These are phyloP conservation scores for Lagenorhynchus albirostris DNA, from an alignment of 2,113 vertebrate genomes.

Conservation along the genomic window DNA sequence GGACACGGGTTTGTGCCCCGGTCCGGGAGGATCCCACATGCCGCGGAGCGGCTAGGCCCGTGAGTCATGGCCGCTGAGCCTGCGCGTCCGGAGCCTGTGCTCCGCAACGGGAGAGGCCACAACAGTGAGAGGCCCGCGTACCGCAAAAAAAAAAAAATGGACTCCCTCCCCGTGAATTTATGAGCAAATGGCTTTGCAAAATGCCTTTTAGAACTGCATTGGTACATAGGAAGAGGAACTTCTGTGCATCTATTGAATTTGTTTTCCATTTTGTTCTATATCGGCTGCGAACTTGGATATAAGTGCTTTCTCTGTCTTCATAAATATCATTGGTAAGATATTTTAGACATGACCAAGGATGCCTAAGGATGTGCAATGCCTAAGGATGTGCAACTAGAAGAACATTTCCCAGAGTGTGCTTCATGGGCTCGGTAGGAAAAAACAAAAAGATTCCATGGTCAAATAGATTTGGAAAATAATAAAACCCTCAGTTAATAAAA, in stretches of 20 bases:
- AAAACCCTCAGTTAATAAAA: neutral
- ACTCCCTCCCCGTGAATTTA: neutral
- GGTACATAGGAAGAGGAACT: neutral
- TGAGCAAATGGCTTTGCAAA: neutral
- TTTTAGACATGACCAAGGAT: neutral
- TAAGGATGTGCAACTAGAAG: neutral
- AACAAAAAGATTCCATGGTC: neutral
- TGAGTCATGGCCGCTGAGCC: too few species aligned
- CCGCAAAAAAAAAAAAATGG: neutral
- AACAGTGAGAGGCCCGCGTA: accelerated
- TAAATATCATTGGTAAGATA: neutral
- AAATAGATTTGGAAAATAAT: neutral
- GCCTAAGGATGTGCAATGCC: neutral
- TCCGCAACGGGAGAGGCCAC: too few species aligned
- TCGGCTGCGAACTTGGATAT: neutral
- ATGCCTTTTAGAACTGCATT: neutral
- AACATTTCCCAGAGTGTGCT: neutral
- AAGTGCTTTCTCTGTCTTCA: neutral
- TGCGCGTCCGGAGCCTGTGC: too few species aligned
- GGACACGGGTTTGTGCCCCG: accelerated
- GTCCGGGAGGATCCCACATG: too few species aligned
- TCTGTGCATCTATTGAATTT: neutral
- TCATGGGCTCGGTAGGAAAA: neutral
- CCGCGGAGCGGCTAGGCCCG: accelerated
- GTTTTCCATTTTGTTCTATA: neutral